Evolutionary conservation across 1,140 invertebrate species (phyloP), one percentile per base, ranked within the genome.

Genomic region (Holotrichia oblita): DNA sequence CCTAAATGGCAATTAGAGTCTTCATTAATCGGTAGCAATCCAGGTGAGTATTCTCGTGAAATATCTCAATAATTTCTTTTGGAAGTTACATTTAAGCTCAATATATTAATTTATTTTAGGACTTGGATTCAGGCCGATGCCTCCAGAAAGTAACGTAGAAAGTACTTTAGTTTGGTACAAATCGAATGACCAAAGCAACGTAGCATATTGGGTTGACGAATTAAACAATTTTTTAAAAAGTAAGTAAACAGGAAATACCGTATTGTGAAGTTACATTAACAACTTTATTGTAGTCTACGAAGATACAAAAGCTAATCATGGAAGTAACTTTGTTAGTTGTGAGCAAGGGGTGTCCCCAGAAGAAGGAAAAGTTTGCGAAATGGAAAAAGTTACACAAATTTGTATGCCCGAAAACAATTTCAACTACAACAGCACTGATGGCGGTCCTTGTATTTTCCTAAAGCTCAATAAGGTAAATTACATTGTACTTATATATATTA

Each of bases 141-240:
- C 97, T 3, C 92, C 94, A 73, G 86, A 89, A 7, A 90, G 91
- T 22, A 96, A 97, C 86, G 93, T 97, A 69, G 94, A 96, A 81
- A 97, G 95, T 87, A 98, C 97, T 22, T 90, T 99, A 64, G 96
- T 99, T 85, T 96, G 96, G 93, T 98, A 97, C 88, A 94, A 93
- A 84, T 93, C 92, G 59, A 93, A 92, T 6, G 90, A 94, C 76
- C 89, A 90, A 74, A 90, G 92, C 78, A 94, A 94, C 84, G 94
- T 93, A 80, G 88, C 92, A 79, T 91, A 93, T 83, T 97, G 96
- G 96, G 92, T 91, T 42, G 87, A 93, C 17, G 90, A 93, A 76
- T 84, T 97, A 7, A 90, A 92, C 48, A 85, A 90, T 27, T 97
- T 96, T 86, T 89, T 97, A 34, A 89, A 91, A 83, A 91, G 95